Percentiles rank a stretch among this genome's conserved stretches.
phyloP scores from a whole-genome alignment of 2,888 invertebrate genomes.

The Trichogramma evanescens region DNA sequence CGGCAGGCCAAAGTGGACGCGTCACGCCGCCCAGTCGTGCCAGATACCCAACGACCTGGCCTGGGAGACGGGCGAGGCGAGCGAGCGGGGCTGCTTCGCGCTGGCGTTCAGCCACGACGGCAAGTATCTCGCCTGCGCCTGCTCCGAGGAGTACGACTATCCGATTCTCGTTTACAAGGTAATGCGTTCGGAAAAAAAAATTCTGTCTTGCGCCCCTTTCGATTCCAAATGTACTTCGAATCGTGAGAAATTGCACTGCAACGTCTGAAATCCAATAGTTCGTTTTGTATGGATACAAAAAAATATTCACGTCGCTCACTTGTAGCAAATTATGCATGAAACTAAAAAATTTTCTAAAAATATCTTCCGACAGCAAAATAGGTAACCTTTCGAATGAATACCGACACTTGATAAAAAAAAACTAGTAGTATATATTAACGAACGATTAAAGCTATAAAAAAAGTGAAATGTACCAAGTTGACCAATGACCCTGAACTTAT shows the following conservation, averaged over 20 bases:
- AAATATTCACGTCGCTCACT: background rate
- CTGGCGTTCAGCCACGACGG: constrained; percentile 52
- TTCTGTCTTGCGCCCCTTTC: no score
- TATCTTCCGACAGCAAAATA: no score
- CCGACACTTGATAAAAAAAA: no score
- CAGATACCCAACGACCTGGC: constrained; percentile 55
- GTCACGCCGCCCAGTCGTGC: constrained; percentile 54
- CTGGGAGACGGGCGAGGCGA: constrained; percentile 42
- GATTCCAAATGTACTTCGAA: no score
- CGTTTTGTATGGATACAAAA: no score
- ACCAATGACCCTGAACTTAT: no score
- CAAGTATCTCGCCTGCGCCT: constrained; percentile 51
- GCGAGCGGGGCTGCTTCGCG: constrained; percentile 49
- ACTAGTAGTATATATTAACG: no score
- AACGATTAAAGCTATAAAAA: no score
- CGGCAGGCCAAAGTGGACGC: constrained; percentile 46
- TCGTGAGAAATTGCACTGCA: no score
- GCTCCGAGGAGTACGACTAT: constrained; percentile 49
- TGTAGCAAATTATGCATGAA: background rate
- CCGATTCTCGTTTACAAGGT: constrained; percentile 53
- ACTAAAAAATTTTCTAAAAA: background rate
- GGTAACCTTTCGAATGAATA: no score
- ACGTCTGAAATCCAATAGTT: no score
- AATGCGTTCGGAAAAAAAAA: constrained; percentile 15
- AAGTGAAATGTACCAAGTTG: no score